Base-by-base conservation (phyloP, 53 echinoderm and acorn worm species). In the Glandiceps talaboti region DNA sequence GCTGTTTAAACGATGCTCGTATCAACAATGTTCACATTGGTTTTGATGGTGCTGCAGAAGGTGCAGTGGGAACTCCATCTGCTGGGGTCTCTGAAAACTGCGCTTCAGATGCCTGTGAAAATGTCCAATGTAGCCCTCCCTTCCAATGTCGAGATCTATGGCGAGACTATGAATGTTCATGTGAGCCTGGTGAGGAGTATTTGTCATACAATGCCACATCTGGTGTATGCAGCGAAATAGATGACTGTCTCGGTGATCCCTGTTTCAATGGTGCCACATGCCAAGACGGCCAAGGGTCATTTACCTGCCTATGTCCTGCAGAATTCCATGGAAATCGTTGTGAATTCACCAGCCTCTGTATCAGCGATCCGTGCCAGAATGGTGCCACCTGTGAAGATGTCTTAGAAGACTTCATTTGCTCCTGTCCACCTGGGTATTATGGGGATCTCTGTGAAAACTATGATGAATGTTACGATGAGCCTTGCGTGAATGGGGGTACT, bases 1-100 rank as follows among this genome's bases (percentile, higher is more conserved):
- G 97, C 27, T 97, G 97, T 75, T 89, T 97, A 81, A 97, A 93
- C 32, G 97, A 97, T 73, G 91, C 93, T 14, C 84, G 93, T 26
- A 89, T 97, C 31, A 74, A 85, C 78, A 83, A 93, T 77, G 75
- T 83, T 78, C 93, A 91, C 79, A 82, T 93, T 20, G 97, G 93
- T 14, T 80, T 97, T 30, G 76, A 74, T 0, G 81, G 74, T 14
- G 45, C 64, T 20, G 87, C 92, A 0, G 30, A 25, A 30, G 89
- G 85, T 72, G 83, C 75, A 45, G 27, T 30, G 1, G 89, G 89
- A n/a, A 72, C 28, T 27, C 90, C 94, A 45, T 85, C 89, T 0
- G 81, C 32, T 29, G 82, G 85, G 26, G 93, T 97, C 75, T 80
- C 82, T 26, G 91, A 87, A 73, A 90, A 90, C 26, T 97, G 97